Conservation (phyloP, 2,113 vertebrate species). For the Penelope pileata region DNA sequence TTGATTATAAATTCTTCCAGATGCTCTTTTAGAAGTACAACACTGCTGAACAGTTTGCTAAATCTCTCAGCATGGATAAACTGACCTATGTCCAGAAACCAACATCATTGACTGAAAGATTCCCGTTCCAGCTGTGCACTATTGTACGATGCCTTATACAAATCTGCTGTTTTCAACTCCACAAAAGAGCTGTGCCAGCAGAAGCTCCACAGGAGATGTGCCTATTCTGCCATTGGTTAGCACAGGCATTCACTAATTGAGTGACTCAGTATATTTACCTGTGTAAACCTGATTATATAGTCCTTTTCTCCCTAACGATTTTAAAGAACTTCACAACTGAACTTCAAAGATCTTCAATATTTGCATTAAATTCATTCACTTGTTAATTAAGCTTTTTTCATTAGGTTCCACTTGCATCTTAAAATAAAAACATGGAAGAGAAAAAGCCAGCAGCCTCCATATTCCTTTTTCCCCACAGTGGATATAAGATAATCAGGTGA, state of each 20-base stretch:
- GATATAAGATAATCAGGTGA: background rate
- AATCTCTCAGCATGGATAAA: background rate
- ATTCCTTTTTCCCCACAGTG: background rate
- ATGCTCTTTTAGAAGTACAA: background rate
- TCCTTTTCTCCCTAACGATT: background rate
- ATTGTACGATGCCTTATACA: rapidly evolving
- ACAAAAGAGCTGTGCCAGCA: background rate
- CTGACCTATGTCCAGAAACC: background rate
- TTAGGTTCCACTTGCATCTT: conserved; percentile 4
- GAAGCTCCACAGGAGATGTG: background rate
- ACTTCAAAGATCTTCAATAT: conserved; percentile 11
- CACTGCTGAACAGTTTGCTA: background rate
- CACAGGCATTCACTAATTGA: background rate
- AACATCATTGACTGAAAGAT: background rate
- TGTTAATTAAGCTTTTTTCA: conserved; percentile 6
- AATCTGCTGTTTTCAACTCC: background rate
- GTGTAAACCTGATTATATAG: background rate
- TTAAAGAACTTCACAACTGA: background rate
- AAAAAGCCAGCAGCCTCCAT: background rate
- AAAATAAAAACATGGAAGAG: conserved; percentile 37
- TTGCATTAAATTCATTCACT: conserved; percentile 2
- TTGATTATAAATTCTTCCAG: background rate
- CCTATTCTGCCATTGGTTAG: background rate
- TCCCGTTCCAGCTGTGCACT: background rate
- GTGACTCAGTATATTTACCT: background rate